These are phyloP conservation scores for Paramormyrops kingsleyae DNA, from an alignment of 2,113 vertebrate species.

Conservation along the genomic window DNA sequence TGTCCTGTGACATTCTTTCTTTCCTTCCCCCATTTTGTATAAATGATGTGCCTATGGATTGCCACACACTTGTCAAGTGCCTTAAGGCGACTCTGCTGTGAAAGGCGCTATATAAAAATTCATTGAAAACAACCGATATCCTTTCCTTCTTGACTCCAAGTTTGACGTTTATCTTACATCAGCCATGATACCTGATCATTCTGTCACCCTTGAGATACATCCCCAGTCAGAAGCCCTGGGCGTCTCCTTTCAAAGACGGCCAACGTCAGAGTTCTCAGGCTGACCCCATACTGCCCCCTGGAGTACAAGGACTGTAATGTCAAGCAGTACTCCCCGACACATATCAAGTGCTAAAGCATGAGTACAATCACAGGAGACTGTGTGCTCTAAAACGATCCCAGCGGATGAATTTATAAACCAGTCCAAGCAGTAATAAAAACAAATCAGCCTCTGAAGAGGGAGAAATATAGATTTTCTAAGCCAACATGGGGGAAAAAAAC, in stretches of 20 bases:
- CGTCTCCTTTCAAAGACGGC: background rate
- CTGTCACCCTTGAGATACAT: background rate
- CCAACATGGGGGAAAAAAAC: background rate
- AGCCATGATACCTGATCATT: background rate
- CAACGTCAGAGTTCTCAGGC: background rate
- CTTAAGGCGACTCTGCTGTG: background rate
- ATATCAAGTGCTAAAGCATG: background rate
- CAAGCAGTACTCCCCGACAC: background rate
- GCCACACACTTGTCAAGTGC: background rate
- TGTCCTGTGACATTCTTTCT: background rate
- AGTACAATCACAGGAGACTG: background rate
- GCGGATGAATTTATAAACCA: constrained; percentile 7
- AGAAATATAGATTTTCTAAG: background rate
- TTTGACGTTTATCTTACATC: background rate
- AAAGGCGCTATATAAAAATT: background rate
- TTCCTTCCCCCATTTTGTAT: background rate
- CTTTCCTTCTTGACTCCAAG: background rate
- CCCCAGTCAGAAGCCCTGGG: background rate
- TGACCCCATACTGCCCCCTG: background rate
- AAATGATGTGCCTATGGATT: background rate
- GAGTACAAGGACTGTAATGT: background rate
- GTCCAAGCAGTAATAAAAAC: background rate
- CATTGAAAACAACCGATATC: background rate
- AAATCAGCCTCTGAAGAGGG: background rate
- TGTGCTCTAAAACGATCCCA: background rate